Conservation (phyloP, 2,888 invertebrate species). For the Hoplodrina blanda region DNA sequence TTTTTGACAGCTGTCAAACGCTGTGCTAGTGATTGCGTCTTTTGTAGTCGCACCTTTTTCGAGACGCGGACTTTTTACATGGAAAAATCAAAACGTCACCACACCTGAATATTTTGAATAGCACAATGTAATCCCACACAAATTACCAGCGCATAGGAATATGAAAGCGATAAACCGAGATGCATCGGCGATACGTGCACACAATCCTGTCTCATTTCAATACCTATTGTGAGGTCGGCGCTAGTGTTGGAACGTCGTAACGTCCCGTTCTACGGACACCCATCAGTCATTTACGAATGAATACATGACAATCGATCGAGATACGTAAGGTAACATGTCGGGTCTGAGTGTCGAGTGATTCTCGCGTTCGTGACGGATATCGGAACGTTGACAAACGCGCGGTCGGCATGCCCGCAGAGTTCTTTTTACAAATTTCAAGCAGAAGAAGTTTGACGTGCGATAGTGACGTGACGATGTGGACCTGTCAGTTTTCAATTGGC, state of each 20-base stretch:
- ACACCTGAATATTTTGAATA: conserved; percentile 71
- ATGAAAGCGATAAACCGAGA: conserved; percentile 86
- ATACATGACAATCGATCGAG: conserved; percentile 84
- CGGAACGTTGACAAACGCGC: conserved; percentile 81
- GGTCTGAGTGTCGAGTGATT: conserved; percentile 81
- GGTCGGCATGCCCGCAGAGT: conserved; percentile 59
- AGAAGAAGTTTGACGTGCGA: conserved; percentile 77
- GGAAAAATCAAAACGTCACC: conserved; percentile 61
- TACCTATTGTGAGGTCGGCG: conserved; percentile 82
- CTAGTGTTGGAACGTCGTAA: conserved; percentile 78
- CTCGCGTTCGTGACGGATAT: conserved; percentile 76
- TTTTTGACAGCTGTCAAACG: conserved; percentile 89
- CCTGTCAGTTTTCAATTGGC: conserved; percentile 85
- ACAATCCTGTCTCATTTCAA: conserved; percentile 83
- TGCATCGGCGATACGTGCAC: conserved; percentile 84
- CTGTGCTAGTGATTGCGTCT: conserved; percentile 79
- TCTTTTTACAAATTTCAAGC: conserved; percentile 79
- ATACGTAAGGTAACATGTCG: conserved; percentile 82
- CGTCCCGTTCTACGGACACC: conserved; percentile 74
- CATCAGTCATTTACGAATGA: conserved; percentile 86
- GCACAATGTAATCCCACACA: conserved; percentile 85
- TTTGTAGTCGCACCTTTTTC: conserved; percentile 79
- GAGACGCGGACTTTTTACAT: conserved; percentile 55
- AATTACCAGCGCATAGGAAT: conserved; percentile 82
- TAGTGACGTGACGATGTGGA: conserved; percentile 83